A percentile compares a stretch with the other conserved stretches of the same genome.
Evolutionary conservation across 2,888 invertebrate genomes (phyloP).

Genomic region (Muschampia plurimacula): DNA sequence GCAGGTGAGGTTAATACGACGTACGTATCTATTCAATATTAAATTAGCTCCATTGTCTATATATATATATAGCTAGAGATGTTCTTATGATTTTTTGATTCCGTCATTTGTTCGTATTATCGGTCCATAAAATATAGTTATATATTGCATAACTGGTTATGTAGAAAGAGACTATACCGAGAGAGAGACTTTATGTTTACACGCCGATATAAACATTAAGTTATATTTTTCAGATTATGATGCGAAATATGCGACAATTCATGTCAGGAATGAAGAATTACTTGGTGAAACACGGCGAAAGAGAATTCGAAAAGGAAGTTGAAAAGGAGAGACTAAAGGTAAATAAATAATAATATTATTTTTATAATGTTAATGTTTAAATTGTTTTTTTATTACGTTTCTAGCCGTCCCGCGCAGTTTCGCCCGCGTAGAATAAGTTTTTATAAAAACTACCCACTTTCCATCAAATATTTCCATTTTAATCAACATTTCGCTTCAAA

Average conservation of each 20-base stretch:
- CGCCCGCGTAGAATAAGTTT: too few relatives aligned
- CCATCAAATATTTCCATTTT: too few relatives aligned
- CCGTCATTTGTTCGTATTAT: too few relatives aligned
- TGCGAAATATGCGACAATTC: conserved; percentile 97
- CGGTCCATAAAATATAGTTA: too few relatives aligned
- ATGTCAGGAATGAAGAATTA: conserved; percentile 99
- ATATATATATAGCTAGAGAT: not conserved
- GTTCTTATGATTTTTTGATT: not conserved
- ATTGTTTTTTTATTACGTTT: too few relatives aligned
- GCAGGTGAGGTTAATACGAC: conserved; percentile 75
- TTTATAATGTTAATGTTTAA: too few relatives aligned
- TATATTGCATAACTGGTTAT: not conserved
- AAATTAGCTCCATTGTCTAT: not conserved
- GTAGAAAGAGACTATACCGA: not conserved
- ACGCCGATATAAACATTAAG: too few relatives aligned
- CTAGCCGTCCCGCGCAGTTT: too few relatives aligned
- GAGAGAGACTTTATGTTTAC: too few relatives aligned
- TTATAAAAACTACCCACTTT: too few relatives aligned
- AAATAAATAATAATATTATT: conserved; percentile 39
- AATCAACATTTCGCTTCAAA: too few relatives aligned
- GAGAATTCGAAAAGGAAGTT: conserved; percentile 96
- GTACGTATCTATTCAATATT: conserved; percentile 6
- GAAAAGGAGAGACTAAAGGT: conserved; percentile 94
- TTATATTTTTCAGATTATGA: conserved; percentile 86
- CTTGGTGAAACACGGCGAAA: conserved; percentile 97